phyloP scores from a whole-genome alignment of 2,888 invertebrate genomes.

The Phortica magna region DNA sequence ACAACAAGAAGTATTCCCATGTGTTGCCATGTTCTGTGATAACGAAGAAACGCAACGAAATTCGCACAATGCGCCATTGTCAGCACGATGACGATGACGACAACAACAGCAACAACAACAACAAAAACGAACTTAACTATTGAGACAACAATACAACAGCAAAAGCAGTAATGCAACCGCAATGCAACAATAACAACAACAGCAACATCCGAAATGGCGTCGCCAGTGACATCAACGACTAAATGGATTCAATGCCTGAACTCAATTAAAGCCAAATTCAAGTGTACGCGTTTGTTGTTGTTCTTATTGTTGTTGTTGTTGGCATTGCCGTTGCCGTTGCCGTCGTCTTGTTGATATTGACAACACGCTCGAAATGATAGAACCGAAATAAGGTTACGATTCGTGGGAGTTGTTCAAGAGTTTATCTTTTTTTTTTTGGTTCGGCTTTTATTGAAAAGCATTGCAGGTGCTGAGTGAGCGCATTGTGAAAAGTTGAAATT shows the following conservation, averaged over 20 bases:
- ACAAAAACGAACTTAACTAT: conserved; percentile 21
- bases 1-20: conserved; percentile 62
- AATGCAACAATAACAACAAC: conserved; percentile 2
- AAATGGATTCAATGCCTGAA: conserved; percentile 44
- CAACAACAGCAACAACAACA: conserved; percentile 11
- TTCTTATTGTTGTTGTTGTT: not conserved
- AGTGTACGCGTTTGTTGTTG: not conserved
- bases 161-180: not conserved
- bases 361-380: not conserved
- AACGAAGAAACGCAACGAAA: conserved; percentile 57
- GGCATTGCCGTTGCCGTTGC: not conserved
- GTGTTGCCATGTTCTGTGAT: conserved; percentile 70
- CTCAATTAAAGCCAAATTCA: conserved; percentile 56
- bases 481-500: not conserved
- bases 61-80: conserved; percentile 54
- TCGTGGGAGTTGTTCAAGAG: conserved; percentile 7
- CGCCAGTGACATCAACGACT: conserved; percentile 25
- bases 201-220: conserved; percentile 16
- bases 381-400: not conserved
- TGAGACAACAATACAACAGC: conserved; percentile 24
- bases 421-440: too few species aligned
- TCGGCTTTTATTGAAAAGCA: not conserved
- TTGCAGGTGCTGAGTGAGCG: not conserved
- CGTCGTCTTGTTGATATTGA: not conserved
- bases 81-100: conserved; percentile 35